phyloP scores from a whole-genome alignment of 2,888 invertebrate genomes.

The Drosophila greeni region DNA sequence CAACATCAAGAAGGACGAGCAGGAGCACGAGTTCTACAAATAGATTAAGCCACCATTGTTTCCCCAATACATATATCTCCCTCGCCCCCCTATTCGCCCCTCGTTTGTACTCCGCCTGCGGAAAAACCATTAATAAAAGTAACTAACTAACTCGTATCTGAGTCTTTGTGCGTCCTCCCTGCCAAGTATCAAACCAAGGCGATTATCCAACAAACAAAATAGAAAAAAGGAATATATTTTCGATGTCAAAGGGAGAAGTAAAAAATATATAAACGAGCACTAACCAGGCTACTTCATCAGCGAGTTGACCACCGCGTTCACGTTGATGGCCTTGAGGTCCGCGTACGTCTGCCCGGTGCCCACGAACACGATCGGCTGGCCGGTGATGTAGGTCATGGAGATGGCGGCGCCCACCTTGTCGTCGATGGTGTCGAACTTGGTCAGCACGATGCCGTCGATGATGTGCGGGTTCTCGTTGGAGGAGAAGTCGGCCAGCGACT shows the following conservation, averaged over 20 bases:
- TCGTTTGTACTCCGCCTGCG: conserved; percentile 40
- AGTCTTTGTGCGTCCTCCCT: background rate
- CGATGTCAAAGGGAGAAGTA: conserved; percentile 12
- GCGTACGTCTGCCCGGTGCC: conserved; percentile 99
- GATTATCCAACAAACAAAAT: conserved; percentile 49
- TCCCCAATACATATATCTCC: background rate
- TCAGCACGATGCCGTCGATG: conserved; percentile 99
- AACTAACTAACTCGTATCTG: conserved; percentile 2
- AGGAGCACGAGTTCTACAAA: conserved; percentile 99
- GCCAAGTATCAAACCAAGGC: background rate
- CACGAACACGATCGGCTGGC: conserved; percentile 96
- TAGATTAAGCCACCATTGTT: conserved; percentile 79
- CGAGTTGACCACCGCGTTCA: conserved; percentile 96
- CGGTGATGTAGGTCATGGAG: conserved; percentile 99
- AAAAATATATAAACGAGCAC: too few species aligned
- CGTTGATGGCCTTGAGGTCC: conserved; percentile 97
- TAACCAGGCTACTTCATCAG: conserved; percentile 96
- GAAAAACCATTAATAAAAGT: conserved; percentile 33
- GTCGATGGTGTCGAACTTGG: conserved; percentile 99
- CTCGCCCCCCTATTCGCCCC: background rate
- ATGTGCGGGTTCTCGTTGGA: conserved; percentile 89
- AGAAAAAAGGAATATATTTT: conserved; percentile 50
- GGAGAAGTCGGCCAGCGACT: conserved; percentile 95
- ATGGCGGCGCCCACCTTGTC: conserved; percentile 99
- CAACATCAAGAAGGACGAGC: conserved; percentile 97